Percentiles rank a stretch among this genome's conserved stretches.
Evolutionary conservation across 2,888 invertebrate species (phyloP).

Genomic region (Ochropleura leucogaster): DNA sequence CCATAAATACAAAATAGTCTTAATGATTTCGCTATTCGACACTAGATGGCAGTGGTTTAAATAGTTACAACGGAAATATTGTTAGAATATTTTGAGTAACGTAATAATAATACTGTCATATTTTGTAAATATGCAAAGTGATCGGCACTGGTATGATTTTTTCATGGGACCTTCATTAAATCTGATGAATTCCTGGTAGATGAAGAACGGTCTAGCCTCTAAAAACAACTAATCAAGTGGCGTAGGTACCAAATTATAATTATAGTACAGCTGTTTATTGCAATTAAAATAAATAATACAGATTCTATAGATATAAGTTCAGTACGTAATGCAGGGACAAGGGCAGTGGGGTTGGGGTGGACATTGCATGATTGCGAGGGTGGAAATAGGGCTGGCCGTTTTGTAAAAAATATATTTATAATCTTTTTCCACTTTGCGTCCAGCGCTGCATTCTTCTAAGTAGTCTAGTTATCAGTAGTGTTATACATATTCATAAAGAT

Average conservation of each 20-base stretch:
- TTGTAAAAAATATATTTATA: background rate
- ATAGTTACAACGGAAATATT: background rate
- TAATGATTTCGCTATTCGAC: slow-evolving; percentile 52
- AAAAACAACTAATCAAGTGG: background rate
- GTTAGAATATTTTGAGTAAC: background rate
- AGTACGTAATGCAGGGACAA: slow-evolving; percentile 60
- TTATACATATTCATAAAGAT: background rate
- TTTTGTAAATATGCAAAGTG: too few relatives aligned
- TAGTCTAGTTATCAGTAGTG: background rate
- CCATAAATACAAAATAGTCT: background rate
- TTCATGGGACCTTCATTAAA: background rate
- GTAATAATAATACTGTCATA: background rate
- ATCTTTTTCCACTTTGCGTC: background rate
- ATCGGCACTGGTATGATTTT: background rate
- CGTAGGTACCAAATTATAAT: background rate
- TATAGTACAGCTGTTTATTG: slow-evolving; percentile 43
- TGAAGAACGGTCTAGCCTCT: background rate
- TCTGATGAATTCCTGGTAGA: background rate
- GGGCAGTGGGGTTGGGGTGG: slow-evolving; percentile 63
- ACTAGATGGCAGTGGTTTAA: slow-evolving; percentile 57
- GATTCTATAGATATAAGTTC: slow-evolving; percentile 36
- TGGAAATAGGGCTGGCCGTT: slow-evolving; percentile 55
- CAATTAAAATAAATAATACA: slow-evolving; percentile 24
- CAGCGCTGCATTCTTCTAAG: background rate
- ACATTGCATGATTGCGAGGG: slow-evolving; percentile 63